phyloP scores from a whole-genome alignment of 2,113 vertebrate species.

The Pterocles gutturalis region DNA sequence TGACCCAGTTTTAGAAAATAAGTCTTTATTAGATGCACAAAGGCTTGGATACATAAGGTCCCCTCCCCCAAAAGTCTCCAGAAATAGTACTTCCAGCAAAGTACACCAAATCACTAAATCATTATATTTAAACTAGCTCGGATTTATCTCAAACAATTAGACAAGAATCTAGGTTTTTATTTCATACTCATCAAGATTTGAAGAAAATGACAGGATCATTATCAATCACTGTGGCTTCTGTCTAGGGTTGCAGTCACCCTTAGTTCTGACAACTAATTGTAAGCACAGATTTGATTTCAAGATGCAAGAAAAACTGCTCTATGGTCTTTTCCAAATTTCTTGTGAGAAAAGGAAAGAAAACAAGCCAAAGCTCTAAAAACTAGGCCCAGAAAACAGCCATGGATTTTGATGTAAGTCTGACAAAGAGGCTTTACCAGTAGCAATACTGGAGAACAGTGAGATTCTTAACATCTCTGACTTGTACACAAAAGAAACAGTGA shows the following conservation, averaged over 20 bases:
- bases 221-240: background rate
- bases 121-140: background rate
- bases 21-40: background rate
- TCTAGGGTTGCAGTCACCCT: background rate
- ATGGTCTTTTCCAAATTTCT: background rate
- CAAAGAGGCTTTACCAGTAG: background rate
- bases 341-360: background rate
- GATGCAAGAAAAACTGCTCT: background rate
- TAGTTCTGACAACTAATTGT: background rate
- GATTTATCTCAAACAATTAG: background rate
- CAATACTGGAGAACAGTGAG: background rate
- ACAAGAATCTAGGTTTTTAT: background rate
- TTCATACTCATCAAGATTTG: background rate
- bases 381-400: background rate
- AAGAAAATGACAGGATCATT: background rate
- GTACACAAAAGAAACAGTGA: background rate
- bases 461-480: background rate
- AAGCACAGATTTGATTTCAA: background rate
- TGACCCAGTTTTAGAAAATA: background rate
- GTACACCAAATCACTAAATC: background rate
- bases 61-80: rapidly evolving
- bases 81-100: background rate
- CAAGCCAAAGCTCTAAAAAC: background rate
- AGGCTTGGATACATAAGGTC: rapidly evolving
- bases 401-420: background rate